Conservation (phyloP, 2,113 vertebrate genomes). For the Ascaphus truei region DNA sequence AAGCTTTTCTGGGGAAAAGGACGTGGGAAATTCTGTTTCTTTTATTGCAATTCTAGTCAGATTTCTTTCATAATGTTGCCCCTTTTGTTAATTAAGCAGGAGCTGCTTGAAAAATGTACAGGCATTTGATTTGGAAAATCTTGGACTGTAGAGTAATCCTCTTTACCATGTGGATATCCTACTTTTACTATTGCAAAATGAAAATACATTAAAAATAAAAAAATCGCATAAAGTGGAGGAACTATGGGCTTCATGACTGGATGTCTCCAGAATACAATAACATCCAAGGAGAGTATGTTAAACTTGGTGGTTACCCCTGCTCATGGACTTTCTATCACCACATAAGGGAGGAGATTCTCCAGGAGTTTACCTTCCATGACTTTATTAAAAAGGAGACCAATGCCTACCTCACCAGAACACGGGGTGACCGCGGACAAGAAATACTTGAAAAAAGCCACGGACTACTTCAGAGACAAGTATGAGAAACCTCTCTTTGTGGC, state of each 20-base stretch:
- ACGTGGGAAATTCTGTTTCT: too few species aligned
- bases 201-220: too few species aligned
- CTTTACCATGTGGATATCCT: too few species aligned
- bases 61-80: too few species aligned
- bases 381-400: background rate
- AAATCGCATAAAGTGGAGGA: background rate
- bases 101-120: too few species aligned
- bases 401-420: background rate
- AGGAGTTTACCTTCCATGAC: constrained; percentile 23
- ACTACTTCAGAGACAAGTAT: constrained; percentile 48
- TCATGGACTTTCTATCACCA: constrained; percentile 29
- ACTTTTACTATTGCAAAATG: background rate
- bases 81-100: too few species aligned
- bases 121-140: constrained; percentile 12
- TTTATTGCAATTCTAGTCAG: too few species aligned
- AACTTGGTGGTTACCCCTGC: background rate
- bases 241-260: background rate
- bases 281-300: constrained; percentile 16
- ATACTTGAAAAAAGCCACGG: constrained; percentile 52
- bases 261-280: background rate
- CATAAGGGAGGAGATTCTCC: constrained; percentile 13
- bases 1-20: too few species aligned
- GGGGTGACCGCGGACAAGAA: background rate
- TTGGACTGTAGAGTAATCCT: background rate
- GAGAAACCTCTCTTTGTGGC: constrained; percentile 48